Evolutionary conservation across 2,888 invertebrate species (phyloP), one percentile per base, ranked within the genome.

Genomic region (Nemoura dubitans): DNA sequence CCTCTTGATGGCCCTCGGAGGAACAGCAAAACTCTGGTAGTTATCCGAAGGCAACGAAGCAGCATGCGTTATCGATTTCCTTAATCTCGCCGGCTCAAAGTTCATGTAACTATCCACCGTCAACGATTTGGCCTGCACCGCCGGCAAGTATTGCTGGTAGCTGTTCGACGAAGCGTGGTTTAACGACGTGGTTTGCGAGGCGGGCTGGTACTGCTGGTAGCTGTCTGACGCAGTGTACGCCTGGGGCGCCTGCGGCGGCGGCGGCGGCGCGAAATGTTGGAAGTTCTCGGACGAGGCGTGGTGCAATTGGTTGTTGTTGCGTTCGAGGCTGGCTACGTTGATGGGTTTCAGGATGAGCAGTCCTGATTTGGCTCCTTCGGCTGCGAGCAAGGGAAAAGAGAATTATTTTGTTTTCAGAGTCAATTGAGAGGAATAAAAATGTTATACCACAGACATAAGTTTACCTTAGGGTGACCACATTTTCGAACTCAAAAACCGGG

Each of bases 281-380:
- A 28, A 81, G 30, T 81, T 2, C 21, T 81, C 30, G 27, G 84
- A 84, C 0, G 59, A 84, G 0, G 84, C 84, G 84, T 81, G 81
- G 30, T 81, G 81, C 28, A 81, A 28, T 10, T 81, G 26, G 30
- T 81, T 81, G 78, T 83, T 83, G 83, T 30, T 43, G 59, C 59
- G 59, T 5, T 29, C 84, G 84, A 59, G 59, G 59, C 27, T 6
- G 84, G 29, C 3, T n/a, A 76, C 76, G 59, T 26, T 28, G 88
- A 90, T 88, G 43, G 91, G 91, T 89, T 91, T 91, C 88, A 90
- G 90, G 85, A 92, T 90, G 89, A 92, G 90, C 25, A 92, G 90
- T 78, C 92, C 92, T 5, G 91, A 90, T 86, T 90, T 89, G 10
- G 89, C 90, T 87, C 90, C 89, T 88, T 84, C 84, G 27, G 26